These are phyloP conservation scores for Adelges cooleyi DNA, from an alignment of 1,140 invertebrate species.

Conservation along the genomic window DNA sequence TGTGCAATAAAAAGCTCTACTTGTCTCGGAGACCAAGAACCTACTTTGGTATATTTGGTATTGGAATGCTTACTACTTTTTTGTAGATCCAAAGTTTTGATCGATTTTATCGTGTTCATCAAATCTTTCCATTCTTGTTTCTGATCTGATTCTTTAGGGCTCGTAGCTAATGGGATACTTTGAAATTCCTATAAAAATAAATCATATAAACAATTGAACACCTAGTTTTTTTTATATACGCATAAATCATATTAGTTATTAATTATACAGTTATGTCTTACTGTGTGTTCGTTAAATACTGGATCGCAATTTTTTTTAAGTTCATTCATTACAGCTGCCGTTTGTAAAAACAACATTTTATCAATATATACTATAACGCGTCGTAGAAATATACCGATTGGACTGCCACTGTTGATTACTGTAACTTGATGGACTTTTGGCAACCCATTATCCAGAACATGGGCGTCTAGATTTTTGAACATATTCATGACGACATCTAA, in stretches of 20 bases:
- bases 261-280: not conserved
- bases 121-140: slow-evolving; percentile 2
- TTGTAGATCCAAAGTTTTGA: slow-evolving; percentile 26
- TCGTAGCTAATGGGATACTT: not conserved
- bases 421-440: slow-evolving; percentile 29
- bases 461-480: slow-evolving; percentile 43
- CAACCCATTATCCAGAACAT: slow-evolving; percentile 30
- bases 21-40: slow-evolving; percentile 67
- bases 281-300: slow-evolving; percentile 29
- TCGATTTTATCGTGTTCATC: not conserved
- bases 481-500: slow-evolving; percentile 52
- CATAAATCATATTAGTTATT: no score
- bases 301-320: slow-evolving; percentile 44
- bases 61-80: slow-evolving; percentile 32
- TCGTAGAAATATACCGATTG: slow-evolving; percentile 56
- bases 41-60: slow-evolving; percentile 41
- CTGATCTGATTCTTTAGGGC: not conserved
- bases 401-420: slow-evolving; percentile 39
- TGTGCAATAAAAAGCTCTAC: slow-evolving; percentile 77
- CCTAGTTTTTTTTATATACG: no score
- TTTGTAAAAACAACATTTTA: slow-evolving; percentile 67
- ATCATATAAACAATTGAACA: no score
- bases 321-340: slow-evolving; percentile 54
- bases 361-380: slow-evolving; percentile 68
- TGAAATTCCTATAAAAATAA: not conserved